phyloP scores from a whole-genome alignment of 2,888 invertebrate genomes.

The Dryobota labecula region DNA sequence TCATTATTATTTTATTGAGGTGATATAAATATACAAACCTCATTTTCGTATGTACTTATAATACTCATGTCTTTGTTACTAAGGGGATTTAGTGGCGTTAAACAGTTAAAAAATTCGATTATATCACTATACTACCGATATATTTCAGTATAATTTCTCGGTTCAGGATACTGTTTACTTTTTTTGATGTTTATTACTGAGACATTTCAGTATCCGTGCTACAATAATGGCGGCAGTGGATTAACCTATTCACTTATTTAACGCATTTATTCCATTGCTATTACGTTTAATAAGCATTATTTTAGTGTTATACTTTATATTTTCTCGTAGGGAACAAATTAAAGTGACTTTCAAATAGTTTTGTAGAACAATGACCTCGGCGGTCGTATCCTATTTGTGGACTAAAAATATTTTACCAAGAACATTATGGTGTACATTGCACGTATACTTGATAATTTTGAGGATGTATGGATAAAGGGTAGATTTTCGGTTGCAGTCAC shows the following conservation, averaged over 20 bases:
- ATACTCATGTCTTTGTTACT: slow-evolving; percentile 85
- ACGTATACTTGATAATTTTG: slow-evolving; percentile 77
- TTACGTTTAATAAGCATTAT: slow-evolving; percentile 70
- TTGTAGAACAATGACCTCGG: slow-evolving; percentile 89
- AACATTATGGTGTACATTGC: slow-evolving; percentile 82
- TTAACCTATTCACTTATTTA: slow-evolving; percentile 88
- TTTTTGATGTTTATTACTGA: slow-evolving; percentile 87
- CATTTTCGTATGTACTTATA: slow-evolving; percentile 85
- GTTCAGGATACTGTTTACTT: slow-evolving; percentile 87
- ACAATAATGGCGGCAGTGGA: slow-evolving; percentile 90
- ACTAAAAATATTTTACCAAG: slow-evolving; percentile 88
- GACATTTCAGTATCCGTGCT: slow-evolving; percentile 89
- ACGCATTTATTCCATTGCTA: slow-evolving; percentile 72
- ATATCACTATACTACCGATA: slow-evolving; percentile 51
- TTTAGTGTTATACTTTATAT: slow-evolving; percentile 79
- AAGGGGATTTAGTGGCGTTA: slow-evolving; percentile 72
- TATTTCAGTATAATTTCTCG: slow-evolving; percentile 64
- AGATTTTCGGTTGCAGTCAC: slow-evolving; percentile 89
- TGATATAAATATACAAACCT: slow-evolving; percentile 84
- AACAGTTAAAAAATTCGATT: slow-evolving; percentile 59
- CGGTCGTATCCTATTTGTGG: slow-evolving; percentile 86
- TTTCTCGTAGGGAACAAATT: slow-evolving; percentile 82
- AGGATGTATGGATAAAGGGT: slow-evolving; percentile 84
- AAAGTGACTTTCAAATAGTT: slow-evolving; percentile 82
- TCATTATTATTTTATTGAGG: slow-evolving; percentile 70